Evolutionary conservation across 2,113 vertebrate genomes (phyloP).

Genomic region (Neodontobutis hainanensis): DNA sequence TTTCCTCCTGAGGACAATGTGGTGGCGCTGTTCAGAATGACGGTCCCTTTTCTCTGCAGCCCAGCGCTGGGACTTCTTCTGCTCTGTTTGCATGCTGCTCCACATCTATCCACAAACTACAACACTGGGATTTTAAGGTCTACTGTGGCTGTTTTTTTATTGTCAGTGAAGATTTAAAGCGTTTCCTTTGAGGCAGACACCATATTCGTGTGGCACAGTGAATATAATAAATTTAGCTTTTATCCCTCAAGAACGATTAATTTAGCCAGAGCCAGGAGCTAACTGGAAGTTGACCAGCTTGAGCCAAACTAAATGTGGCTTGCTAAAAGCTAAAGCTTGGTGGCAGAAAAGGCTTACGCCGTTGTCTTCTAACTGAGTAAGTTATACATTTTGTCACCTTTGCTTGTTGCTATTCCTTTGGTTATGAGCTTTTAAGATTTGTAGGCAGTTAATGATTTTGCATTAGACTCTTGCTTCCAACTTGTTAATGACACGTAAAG

Average conservation of each 20-base stretch:
- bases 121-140: not conserved
- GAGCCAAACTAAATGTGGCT: not conserved
- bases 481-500: too few relatives aligned
- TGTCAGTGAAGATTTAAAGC: not conserved
- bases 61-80: not conserved
- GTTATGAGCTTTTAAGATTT: too few relatives aligned
- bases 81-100: not conserved
- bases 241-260: not conserved
- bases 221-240: not conserved
- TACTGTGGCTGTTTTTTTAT: not conserved
- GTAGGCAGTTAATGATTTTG: too few relatives aligned
- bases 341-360: not conserved
- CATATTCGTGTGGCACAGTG: not conserved
- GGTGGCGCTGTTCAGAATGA: slow-evolving; percentile 49
- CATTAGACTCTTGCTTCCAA: too few relatives aligned
- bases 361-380: not conserved
- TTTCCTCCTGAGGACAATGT: slow-evolving; percentile 1
- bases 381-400: not conserved
- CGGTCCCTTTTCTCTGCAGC: not conserved
- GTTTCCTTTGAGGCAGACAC: not conserved
- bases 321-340: too few relatives aligned
- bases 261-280: not conserved
- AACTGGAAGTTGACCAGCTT: not conserved
- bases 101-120: not conserved
- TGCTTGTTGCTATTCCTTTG: not conserved